Evolutionary conservation across 2,113 vertebrate genomes (phyloP).

Genomic region (Fregata magnificens): DNA sequence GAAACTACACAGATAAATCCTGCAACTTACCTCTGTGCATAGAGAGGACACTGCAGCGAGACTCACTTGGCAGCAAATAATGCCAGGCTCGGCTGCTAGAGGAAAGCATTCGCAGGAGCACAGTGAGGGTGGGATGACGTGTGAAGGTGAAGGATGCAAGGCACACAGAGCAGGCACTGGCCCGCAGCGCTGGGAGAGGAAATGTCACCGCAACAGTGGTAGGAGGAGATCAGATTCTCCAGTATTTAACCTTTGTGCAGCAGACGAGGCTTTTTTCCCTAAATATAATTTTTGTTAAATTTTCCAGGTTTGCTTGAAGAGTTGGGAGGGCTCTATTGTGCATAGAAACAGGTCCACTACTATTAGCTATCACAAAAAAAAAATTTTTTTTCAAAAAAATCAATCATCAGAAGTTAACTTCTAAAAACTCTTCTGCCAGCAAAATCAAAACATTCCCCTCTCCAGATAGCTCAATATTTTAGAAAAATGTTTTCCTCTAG

Average conservation of each 20-base stretch:
- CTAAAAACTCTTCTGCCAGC: background rate
- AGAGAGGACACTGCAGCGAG: background rate
- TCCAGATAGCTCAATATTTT: background rate
- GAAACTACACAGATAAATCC: background rate
- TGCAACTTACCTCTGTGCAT: background rate
- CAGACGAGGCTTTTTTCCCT: background rate
- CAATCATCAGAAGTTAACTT: background rate
- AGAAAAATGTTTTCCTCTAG: background rate
- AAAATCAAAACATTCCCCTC: background rate
- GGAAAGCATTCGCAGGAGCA: background rate
- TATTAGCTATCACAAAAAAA: background rate
- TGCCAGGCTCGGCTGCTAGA: accelerated
- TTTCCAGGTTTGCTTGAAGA: background rate
- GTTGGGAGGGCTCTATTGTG: background rate
- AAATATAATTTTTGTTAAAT: background rate
- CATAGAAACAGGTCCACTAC: background rate
- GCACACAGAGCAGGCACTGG: background rate
- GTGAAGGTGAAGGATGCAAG: background rate
- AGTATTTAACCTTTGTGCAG: background rate
- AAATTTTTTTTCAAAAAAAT: background rate
- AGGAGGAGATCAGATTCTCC: background rate
- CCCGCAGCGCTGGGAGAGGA: accelerated
- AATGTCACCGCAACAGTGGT: accelerated
- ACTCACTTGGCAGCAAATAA: accelerated
- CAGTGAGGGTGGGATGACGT: accelerated